Base-by-base conservation (phyloP, 1,140 invertebrate species). In the Drosophila azteca region DNA sequence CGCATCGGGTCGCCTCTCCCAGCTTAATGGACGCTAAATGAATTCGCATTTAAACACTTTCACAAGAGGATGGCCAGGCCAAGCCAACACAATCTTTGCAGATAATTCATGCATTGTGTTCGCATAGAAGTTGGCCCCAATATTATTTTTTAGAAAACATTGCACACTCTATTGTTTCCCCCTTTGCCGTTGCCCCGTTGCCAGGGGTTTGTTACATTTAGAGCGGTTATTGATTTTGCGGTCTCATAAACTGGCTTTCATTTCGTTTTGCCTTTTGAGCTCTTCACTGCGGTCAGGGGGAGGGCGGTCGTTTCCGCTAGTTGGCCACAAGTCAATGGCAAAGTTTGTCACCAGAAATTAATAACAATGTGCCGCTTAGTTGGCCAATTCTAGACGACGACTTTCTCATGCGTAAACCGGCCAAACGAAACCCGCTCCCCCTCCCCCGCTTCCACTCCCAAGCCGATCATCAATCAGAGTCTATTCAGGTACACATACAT, bases 331-430 rank as follows among this genome's bases (percentile, higher is more conserved):
- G 79, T 88, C 78, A 88, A 88, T 87, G 82, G 70, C 82, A 82
- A 67, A 72, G 70, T 88, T 88, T 87, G 82, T 87, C 82, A 88
- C 83, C 66, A 82, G 79, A 85, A 85, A 85, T 87, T 85, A 87
- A 85, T 87, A 87, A 82, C 78, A 85, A 87, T 87, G 82, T 78
- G 59, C 64, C 82, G 81, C 54, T 87, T 64, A 85, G 81, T 87
- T 85, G 81, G 83, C 63, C 78, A 82, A 88, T 87, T 87, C 81
- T 85, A 67, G 48, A 45, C 69, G 63, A 74, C 55, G 57, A 78
- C 81, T 85, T 85, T 87, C 81, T 77, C 81, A 75, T 52, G 78
- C 82, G 62, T 61, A 66, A 78, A 77, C 68, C 57, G 64, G 54
- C 67, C 64, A 68, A 68, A 62, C 74, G 49, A 80, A 85, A 85